A percentile compares a stretch with the other conserved stretches of the same genome.
Conservation (phyloP, 2,888 invertebrate genomes). For the Orthosia cruda region DNA sequence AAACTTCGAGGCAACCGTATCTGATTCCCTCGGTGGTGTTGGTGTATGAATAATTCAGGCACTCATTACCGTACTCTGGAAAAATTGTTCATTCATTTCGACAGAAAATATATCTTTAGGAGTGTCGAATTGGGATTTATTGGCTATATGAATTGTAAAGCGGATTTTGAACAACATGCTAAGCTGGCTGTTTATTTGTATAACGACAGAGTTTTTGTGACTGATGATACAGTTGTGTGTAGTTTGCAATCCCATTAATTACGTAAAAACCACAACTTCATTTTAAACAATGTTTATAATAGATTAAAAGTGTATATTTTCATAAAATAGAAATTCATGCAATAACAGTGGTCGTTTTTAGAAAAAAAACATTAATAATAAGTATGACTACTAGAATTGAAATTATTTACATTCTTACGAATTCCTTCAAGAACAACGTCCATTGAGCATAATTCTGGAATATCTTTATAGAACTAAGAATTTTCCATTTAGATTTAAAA, state of each 20-base stretch:
- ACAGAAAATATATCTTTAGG: slow-evolving; percentile 70
- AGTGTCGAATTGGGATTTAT: slow-evolving; percentile 63
- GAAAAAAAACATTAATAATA: not conserved
- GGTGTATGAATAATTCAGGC: slow-evolving; percentile 74
- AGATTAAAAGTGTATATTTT: not conserved
- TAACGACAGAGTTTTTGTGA: not conserved
- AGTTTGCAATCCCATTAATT: not conserved
- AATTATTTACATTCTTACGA: not conserved
- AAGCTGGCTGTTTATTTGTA: slow-evolving; percentile 9
- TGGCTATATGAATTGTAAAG: slow-evolving; percentile 64
- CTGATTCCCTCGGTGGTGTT: slow-evolving; percentile 59
- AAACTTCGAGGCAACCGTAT: slow-evolving; percentile 59
- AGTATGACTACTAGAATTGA: slow-evolving; percentile 5
- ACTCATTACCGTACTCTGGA: slow-evolving; percentile 69
- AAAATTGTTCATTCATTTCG: slow-evolving; percentile 64
- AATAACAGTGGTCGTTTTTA: not conserved
- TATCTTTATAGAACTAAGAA: not conserved
- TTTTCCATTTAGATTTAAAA: slow-evolving; percentile 39
- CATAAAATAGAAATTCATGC: no score
- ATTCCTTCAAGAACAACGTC: slow-evolving; percentile 9
- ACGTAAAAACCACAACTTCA: not conserved
- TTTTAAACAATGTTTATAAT: not conserved
- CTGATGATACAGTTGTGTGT: not conserved
- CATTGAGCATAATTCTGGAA: not conserved
- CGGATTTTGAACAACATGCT: slow-evolving; percentile 13